Conservation (phyloP, 2,797 vertebrate species). For the Peromyscus aztecus region DNA sequence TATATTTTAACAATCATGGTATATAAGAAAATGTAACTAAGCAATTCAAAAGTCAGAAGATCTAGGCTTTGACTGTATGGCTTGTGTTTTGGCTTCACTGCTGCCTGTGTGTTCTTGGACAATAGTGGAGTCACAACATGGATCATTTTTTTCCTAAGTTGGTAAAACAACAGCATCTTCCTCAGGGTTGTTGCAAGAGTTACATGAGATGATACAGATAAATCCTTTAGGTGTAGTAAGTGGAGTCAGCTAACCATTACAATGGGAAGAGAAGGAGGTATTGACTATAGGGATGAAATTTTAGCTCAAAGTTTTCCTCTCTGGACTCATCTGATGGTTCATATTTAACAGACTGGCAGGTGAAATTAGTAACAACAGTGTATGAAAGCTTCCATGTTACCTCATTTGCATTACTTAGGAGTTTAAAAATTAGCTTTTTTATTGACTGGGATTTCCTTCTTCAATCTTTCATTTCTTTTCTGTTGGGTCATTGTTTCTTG, state of each 20-base stretch:
- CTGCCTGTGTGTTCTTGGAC: background rate
- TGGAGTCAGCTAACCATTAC: background rate
- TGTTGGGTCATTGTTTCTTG: background rate
- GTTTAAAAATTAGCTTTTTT: background rate
- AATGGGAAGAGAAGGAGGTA: background rate
- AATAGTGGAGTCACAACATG: background rate
- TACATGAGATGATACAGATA: background rate
- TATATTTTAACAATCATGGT: background rate
- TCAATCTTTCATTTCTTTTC: background rate
- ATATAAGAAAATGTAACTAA: background rate
- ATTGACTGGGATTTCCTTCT: background rate
- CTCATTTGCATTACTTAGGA: background rate
- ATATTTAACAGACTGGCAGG: background rate
- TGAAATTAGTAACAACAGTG: background rate
- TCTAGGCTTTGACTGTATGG: background rate
- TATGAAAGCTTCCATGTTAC: rapidly evolving
- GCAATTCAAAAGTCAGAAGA: background rate
- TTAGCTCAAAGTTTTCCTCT: background rate
- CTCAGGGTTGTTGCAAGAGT: background rate
- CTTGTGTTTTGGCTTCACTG: background rate
- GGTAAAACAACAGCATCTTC: background rate
- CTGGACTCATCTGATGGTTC: no score
- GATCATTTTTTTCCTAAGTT: background rate
- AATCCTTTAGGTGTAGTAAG: background rate
- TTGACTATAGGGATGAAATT: background rate